A percentile compares a stretch with the other conserved stretches of the same genome.
phyloP scores from a whole-genome alignment of 2,113 vertebrate genomes.

The Mus spicilegus region DNA sequence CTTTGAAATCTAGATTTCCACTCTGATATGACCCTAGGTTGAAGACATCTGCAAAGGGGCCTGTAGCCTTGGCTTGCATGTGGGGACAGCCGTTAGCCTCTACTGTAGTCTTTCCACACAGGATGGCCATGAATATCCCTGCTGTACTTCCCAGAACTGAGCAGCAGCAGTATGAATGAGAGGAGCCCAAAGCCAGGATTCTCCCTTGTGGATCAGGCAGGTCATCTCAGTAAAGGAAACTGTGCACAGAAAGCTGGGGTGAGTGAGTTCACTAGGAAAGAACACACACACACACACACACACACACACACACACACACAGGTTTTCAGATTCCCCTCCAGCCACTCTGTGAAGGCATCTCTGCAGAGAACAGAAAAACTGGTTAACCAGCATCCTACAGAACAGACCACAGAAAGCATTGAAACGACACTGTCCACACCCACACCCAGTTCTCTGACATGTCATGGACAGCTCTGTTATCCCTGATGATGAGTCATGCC shows the following conservation, averaged over 20 bases:
- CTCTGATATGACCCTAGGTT: neutral
- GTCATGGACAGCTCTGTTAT: neutral
- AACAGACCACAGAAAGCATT: neutral
- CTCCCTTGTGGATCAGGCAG: accelerated
- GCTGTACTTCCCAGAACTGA: accelerated
- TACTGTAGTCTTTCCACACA: accelerated
- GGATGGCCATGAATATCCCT: accelerated
- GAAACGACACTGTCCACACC: neutral
- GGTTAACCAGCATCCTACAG: neutral
- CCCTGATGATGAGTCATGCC: neutral
- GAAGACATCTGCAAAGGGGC: neutral
- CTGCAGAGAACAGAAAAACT: neutral
- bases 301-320: neutral
- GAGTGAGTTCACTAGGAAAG: too few species aligned
- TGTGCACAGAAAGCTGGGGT: accelerated
- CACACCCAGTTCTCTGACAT: accelerated
- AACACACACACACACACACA: neutral
- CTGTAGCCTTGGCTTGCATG: accelerated
- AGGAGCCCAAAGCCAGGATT: accelerated
- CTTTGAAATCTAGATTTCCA: neutral
- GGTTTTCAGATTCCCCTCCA: neutral
- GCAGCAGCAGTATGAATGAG: accelerated
- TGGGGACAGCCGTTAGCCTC: accelerated
- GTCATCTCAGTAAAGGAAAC: accelerated
- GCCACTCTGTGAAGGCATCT: neutral